Conservation (phyloP, 1,140 invertebrate species). For the Bombus vancouverensis region DNA sequence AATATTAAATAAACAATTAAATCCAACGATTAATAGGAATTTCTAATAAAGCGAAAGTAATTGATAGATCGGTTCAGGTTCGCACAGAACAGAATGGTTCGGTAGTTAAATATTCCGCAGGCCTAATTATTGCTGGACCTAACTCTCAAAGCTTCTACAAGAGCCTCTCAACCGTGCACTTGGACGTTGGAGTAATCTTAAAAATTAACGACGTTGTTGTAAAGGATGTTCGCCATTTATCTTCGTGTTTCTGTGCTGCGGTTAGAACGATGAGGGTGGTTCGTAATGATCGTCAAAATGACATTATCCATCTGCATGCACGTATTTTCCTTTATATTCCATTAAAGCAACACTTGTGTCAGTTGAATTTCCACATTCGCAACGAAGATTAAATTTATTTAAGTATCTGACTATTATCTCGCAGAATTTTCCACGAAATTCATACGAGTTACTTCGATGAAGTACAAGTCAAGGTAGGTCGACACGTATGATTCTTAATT, state of each 20-base stretch:
- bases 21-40: neutral
- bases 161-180: constrained; percentile 6
- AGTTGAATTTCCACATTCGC: neutral
- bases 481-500: neutral
- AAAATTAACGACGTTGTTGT: constrained; percentile 20
- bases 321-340: neutral
- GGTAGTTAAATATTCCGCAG: neutral
- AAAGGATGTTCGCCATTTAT: constrained; percentile 36
- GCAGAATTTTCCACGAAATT: neutral
- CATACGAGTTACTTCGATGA: neutral
- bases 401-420: no score
- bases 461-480: neutral
- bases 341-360: neutral
- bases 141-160: neutral
- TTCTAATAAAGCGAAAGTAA: neutral
- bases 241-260: neutral
- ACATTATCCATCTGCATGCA: neutral
- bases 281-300: constrained; percentile 20
- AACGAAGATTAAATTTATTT: neutral
- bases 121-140: constrained; percentile 9
- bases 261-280: constrained; percentile 5
- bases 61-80: neutral
- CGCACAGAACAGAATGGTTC: neutral
- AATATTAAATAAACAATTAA: neutral
- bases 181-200: constrained; percentile 21